These are phyloP conservation scores for Gibbula magus DNA, from an alignment of 2,888 invertebrate genomes.

Conservation along the genomic window DNA sequence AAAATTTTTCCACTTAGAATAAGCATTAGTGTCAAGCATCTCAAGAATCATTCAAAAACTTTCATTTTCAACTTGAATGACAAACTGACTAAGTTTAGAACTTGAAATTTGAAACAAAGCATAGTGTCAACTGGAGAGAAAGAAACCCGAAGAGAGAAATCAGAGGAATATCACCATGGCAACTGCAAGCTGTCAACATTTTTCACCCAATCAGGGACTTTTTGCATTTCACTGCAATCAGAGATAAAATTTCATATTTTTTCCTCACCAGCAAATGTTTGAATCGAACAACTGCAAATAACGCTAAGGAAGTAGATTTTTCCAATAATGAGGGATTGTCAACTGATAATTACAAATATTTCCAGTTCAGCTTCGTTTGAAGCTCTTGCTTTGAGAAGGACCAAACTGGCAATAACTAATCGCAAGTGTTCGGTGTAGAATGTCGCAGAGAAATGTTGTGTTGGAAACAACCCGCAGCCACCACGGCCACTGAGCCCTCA, in stretches of 20 bases:
- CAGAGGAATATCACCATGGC: neutral
- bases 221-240: neutral
- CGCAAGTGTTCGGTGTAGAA: too few species aligned
- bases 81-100: neutral
- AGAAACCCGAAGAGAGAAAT: neutral
- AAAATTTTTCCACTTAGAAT: too few species aligned
- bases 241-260: conserved; percentile 6
- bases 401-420: too few species aligned
- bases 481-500: too few species aligned
- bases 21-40: too few species aligned
- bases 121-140: conserved; percentile 8
- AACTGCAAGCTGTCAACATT: conserved; percentile 3
- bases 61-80: neutral
- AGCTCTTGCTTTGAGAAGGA: too few species aligned
- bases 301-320: neutral
- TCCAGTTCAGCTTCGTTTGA: neutral
- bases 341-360: neutral
- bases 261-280: neutral
- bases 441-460: too few species aligned
- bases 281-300: neutral
- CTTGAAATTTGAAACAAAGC: conserved; percentile 3
- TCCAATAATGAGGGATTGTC: neutral
- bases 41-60: too few species aligned
- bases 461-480: too few species aligned
- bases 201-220: neutral